Evolutionary conservation across 2,888 invertebrate genomes (phyloP).

Genomic region (Aspidapion aeneum): DNA sequence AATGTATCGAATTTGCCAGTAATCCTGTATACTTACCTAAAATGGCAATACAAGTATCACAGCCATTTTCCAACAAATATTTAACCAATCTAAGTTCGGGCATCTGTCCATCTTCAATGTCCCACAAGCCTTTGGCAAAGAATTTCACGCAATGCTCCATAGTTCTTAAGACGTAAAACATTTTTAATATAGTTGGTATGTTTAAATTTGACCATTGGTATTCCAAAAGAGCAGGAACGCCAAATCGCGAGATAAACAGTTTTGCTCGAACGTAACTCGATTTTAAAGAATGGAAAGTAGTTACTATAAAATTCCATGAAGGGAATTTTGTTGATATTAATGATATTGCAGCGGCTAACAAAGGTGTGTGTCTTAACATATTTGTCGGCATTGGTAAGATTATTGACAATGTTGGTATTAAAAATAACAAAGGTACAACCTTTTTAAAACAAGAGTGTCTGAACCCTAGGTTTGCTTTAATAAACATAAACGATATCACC

Average conservation of each 20-base stretch:
- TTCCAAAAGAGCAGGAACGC: neutral
- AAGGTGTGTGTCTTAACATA: neutral
- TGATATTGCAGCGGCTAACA: neutral
- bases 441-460: neutral
- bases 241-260: neutral
- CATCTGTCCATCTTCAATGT: neutral
- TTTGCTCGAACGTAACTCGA: conserved; percentile 1
- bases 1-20: too few relatives aligned
- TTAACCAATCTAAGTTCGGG: neutral
- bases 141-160: neutral
- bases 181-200: neutral
- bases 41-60: neutral
- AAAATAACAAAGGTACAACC: neutral
- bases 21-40: neutral
- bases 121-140: neutral
- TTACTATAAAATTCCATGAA: conserved; percentile 1
- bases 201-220: neutral
- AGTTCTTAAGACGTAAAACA: neutral
- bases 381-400: neutral
- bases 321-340: neutral
- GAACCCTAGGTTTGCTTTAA: neutral
- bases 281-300: neutral
- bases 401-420: neutral
- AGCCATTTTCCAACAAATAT: neutral
- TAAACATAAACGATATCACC: neutral